These are phyloP conservation scores for Spilarctia lutea DNA, from an alignment of 2,888 invertebrate genomes.

Conservation along the genomic window DNA sequence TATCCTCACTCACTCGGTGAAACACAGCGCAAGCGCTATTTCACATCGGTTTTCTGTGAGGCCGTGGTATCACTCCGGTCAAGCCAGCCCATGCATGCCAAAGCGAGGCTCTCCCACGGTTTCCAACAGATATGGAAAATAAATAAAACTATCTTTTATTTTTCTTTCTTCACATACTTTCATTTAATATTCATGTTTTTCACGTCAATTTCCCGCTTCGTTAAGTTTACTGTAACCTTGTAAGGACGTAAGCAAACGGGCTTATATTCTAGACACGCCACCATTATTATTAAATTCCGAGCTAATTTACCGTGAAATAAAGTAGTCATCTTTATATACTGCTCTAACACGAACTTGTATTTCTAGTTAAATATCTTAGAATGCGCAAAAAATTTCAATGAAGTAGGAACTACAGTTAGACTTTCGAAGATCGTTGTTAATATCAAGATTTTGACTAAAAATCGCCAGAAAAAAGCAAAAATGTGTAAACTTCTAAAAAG, in stretches of 20 bases:
- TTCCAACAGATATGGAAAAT: background rate
- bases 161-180: background rate
- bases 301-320: constrained; percentile 19
- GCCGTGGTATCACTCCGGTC: no score
- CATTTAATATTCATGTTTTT: constrained; percentile 5
- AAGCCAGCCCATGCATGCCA: no score
- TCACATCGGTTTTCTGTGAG: no score
- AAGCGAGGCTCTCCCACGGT: no score
- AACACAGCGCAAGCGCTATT: no score
- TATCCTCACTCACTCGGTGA: no score
- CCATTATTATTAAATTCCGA: constrained; percentile 17
- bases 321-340: constrained; percentile 10
- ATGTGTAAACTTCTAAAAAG: no score
- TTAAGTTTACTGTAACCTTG: constrained; percentile 17
- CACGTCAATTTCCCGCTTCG: constrained; percentile 19
- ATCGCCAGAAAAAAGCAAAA: no score
- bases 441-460: no score
- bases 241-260: constrained; percentile 17
- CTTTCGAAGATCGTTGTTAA: background rate
- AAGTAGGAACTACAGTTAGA: background rate
- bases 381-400: background rate
- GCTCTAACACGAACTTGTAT: constrained; percentile 4
- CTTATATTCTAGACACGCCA: constrained; percentile 9
- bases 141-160: background rate
- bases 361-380: background rate